Evolutionary conservation across 1,140 invertebrate genomes (phyloP).

Genomic region (Cotesia vestalis): DNA sequence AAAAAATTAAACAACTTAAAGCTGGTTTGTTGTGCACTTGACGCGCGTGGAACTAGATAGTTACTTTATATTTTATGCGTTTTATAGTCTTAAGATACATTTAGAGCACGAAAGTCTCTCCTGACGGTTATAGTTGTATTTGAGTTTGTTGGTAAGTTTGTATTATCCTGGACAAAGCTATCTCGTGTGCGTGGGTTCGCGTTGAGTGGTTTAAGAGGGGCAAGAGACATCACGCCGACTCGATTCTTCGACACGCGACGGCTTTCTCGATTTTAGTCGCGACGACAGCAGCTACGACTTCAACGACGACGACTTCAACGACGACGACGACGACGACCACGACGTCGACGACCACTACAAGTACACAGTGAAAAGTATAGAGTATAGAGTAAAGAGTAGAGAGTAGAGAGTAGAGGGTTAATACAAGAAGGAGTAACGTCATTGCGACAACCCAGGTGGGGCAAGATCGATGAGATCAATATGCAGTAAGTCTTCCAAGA

Average conservation of each 20-base stretch:
- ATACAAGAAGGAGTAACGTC: constrained; percentile 29
- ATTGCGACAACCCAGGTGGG: constrained; percentile 29
- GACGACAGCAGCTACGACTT: background rate
- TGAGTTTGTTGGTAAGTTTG: constrained; percentile 47
- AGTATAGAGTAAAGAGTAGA: constrained; percentile 12
- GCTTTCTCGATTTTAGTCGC: constrained; percentile 24
- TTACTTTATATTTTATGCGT: constrained; percentile 56
- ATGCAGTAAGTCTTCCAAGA: constrained; percentile 63
- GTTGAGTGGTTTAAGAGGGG: constrained; percentile 11
- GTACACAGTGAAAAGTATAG: too few relatives aligned
- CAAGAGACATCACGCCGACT: constrained; percentile 12
- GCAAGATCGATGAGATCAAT: constrained; percentile 63
- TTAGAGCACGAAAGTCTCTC: constrained; percentile 51
- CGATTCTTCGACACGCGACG: constrained; percentile 23
- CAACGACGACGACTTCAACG: too few relatives aligned
- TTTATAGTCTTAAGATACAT: constrained; percentile 56
- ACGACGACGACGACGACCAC: constrained; percentile 3
- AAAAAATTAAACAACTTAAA: constrained; percentile 13
- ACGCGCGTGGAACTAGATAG: constrained; percentile 44
- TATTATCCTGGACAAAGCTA: constrained; percentile 13
- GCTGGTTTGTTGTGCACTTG: constrained; percentile 35
- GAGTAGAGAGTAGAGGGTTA: constrained; percentile 29
- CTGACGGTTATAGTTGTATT: background rate
- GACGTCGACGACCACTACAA: background rate
- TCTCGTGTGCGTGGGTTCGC: constrained; percentile 19